Evolutionary conservation across 2,113 vertebrate genomes (phyloP), one percentile per base, ranked within the genome.

Genomic region (Myocastor coypus): DNA sequence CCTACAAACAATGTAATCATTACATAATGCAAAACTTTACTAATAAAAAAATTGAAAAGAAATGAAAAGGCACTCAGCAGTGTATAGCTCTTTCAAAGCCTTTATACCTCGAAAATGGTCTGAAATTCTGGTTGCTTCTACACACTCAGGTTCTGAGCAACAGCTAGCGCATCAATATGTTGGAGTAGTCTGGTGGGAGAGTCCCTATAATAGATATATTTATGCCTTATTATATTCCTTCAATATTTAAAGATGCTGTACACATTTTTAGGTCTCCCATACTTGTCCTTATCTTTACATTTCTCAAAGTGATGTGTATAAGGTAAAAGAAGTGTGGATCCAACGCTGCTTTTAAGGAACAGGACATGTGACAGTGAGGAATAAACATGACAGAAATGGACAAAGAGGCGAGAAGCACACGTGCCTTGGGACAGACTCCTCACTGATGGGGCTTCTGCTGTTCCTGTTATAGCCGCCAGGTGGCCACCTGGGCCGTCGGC

Each of bases 291-390:
- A 92, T 42, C 24, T 30, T 30, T 46, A 71, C 42, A 5, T 77
- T 37, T 88, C 26, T 32, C 28, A 87, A 52, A 80, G 57, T 93
- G 81, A 46, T 85, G 13, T 94, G 0, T 55, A 46, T 94, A 85
- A 87, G 40, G n/a, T 85, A 89, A 69, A 73, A 66, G 40, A 52
- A 52, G 20, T 93, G 92, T 91, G 68, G 64, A 73, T 24, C 64
- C 22, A 80, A 14, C 91, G 1, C 12, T 59, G 42, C 14, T 66
- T 94, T 84, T 19, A 89, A 90, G 75, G 40, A 89, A 73, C 5
- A 78, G 55, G 86, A 42, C 61, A 16, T 80, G 73, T 88, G 66
- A 88, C 52, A 80, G 2, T 64, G 75, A 92, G 34, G 83, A 71
- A 40, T 19, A 83, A 91, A 20, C 22, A 11, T 16, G 8, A 26